Percentiles rank a stretch among this genome's conserved stretches.
Conservation (phyloP, 2,113 vertebrate genomes). For the Bos indicus region DNA sequence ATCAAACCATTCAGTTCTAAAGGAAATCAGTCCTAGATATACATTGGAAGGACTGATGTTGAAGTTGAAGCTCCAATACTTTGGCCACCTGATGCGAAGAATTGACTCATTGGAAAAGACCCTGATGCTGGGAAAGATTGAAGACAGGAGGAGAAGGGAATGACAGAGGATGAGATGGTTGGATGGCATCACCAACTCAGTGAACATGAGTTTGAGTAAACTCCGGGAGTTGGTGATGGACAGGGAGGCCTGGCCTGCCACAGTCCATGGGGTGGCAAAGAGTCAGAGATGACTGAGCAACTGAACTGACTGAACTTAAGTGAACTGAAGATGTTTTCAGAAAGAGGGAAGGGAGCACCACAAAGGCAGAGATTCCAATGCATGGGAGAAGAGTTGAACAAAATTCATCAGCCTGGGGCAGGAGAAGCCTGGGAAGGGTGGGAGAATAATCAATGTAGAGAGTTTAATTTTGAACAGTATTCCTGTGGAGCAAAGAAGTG, state of each 20-base stretch:
- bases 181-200: not conserved
- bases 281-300: accelerated
- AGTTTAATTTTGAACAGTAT: not conserved
- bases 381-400: not conserved
- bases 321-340: not conserved
- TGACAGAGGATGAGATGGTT: not conserved
- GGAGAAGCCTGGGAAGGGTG: not conserved
- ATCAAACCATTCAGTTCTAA: not conserved
- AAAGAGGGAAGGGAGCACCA: not conserved
- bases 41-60: not conserved
- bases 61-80: not conserved
- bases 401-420: not conserved
- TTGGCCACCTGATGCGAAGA: accelerated
- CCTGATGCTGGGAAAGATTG: not conserved
- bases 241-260: not conserved
- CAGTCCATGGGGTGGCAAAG: not conserved
- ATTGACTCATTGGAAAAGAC: not conserved
- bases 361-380: not conserved
- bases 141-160: not conserved
- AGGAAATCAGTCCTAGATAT: not conserved
- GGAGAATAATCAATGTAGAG: not conserved
- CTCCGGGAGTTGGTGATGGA: not conserved
- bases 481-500: not conserved
- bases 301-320: not conserved
- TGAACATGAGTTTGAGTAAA: not conserved